Conservation (phyloP, 2,888 invertebrate species). For the Ophraella communa region DNA sequence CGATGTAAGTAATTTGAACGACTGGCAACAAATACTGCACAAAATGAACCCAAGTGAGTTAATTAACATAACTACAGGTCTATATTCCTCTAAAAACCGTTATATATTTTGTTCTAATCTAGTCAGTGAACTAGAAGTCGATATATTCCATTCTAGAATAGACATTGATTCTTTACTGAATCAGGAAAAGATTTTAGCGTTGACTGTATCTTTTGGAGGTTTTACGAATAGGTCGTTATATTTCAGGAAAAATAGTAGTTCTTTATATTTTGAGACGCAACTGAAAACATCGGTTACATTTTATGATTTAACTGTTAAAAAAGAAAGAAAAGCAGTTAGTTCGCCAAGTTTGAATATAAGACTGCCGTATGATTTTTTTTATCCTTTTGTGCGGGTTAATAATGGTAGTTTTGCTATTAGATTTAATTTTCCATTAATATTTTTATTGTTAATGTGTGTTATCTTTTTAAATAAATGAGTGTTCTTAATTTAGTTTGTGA, state of each 20-base stretch:
- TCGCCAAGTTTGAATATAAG: constrained; percentile 65
- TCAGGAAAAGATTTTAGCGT: constrained; percentile 55
- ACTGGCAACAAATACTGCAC: constrained; percentile 63
- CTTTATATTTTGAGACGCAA: constrained; percentile 36
- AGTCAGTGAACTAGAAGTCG: constrained; percentile 53
- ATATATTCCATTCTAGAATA: constrained; percentile 61
- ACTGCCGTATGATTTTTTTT: constrained; percentile 70
- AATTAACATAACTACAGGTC: constrained; percentile 46
- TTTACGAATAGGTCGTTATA: constrained; percentile 36
- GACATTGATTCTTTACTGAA: constrained; percentile 49
- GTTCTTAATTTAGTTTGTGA: neutral
- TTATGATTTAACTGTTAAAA: constrained; percentile 62
- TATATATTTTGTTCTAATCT: constrained; percentile 56
- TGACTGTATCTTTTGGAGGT: constrained; percentile 44
- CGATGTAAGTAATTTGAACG: constrained; percentile 53
- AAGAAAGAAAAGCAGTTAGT: constrained; percentile 60
- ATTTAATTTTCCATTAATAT: neutral
- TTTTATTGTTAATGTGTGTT: constrained; percentile 10
- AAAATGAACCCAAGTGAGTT: constrained; percentile 51
- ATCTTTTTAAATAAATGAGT: constrained; percentile 4
- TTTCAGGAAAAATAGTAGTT: constrained; percentile 29
- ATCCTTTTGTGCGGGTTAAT: constrained; percentile 62
- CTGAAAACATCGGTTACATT: constrained; percentile 51
- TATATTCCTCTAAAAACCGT: constrained; percentile 51
- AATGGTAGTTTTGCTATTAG: constrained; percentile 31